Conservation (phyloP, 2,888 invertebrate species). For the Temnothorax unifasciatus region DNA sequence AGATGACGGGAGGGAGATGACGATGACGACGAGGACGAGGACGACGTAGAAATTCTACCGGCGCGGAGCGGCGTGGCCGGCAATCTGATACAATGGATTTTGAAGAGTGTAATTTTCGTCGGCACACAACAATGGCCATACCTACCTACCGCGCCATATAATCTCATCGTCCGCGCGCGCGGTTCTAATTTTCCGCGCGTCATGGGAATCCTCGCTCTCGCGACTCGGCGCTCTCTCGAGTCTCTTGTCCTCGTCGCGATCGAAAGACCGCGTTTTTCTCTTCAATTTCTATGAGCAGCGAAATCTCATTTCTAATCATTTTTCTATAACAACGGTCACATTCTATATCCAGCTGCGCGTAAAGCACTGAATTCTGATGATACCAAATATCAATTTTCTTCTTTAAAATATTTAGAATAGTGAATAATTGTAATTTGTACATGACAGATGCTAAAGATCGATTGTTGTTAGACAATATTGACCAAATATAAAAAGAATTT, state of each 20-base stretch:
- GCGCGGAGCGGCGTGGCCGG: slow-evolving; percentile 47
- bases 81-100: slow-evolving; percentile 79
- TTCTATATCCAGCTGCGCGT: background rate
- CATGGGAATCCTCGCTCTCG: slow-evolving; percentile 74
- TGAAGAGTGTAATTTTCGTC: slow-evolving; percentile 79
- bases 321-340: background rate
- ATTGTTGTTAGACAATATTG: no score
- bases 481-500: no score
- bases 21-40: slow-evolving; percentile 39
- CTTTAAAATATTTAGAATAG: no score
- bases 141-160: slow-evolving; percentile 77
- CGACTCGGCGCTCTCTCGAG: background rate
- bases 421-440: background rate
- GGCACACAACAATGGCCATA: slow-evolving; percentile 76
- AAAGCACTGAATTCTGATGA: background rate
- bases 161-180: slow-evolving; percentile 72
- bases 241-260: background rate
- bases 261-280: background rate
- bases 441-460: background rate
- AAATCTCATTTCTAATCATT: background rate
- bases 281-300: background rate
- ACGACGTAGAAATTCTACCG: slow-evolving; percentile 59
- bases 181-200: slow-evolving; percentile 77
- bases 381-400: background rate
- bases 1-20: slow-evolving; percentile 19